Base-by-base conservation (phyloP, 1,140 invertebrate genomes). In the Leptinotarsa defecta region DNA sequence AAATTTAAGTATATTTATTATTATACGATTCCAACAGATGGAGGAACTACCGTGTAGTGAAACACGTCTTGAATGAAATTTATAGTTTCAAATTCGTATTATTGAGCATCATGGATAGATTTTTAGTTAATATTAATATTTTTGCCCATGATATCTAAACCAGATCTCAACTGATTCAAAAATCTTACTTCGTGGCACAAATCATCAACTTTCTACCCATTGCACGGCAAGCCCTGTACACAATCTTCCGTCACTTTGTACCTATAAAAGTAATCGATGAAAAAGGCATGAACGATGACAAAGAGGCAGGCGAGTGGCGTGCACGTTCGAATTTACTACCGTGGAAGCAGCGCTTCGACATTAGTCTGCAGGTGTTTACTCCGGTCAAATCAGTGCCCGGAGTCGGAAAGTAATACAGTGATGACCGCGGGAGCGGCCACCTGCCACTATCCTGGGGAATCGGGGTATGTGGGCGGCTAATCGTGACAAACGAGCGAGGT, bases 401-500 rank as follows among this genome's bases (percentile, higher is more conserved):
- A 84, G 79, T 82, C 81, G 74, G 74, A 77, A 83, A 83, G 81
- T 84, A 83, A 84, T 82, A 77, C 81, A 82, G 79, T 80, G 79
- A 71, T 81, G 78, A 80, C 81, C 79, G 80, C 78, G 78, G 78
- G 81, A 82, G 77, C 76, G 73, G 75, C 81, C 79, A 81, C 78
- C 78, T 79, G 79, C 80, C 77, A 78, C 79, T 78, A 76, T 48
- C n/a, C 68, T 57, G 48, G 57, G 69, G 63, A 69, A 20, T 24
- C 68, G 71, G 67, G 62, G 69, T 65, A 71, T 73, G 74, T 64
- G 76, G 69, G 70, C 79, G 77, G 77, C 80, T 84, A 84, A 84
- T 84, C 81, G 80, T 83, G 82, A 84, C 82, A 84, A 84, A 84
- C 81, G 81, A 83, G 79, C 80, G 75, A 69, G 76, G 80, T 78